These are phyloP conservation scores for Nylanderia fulva DNA, from an alignment of 1,140 invertebrate genomes.

Conservation along the genomic window DNA sequence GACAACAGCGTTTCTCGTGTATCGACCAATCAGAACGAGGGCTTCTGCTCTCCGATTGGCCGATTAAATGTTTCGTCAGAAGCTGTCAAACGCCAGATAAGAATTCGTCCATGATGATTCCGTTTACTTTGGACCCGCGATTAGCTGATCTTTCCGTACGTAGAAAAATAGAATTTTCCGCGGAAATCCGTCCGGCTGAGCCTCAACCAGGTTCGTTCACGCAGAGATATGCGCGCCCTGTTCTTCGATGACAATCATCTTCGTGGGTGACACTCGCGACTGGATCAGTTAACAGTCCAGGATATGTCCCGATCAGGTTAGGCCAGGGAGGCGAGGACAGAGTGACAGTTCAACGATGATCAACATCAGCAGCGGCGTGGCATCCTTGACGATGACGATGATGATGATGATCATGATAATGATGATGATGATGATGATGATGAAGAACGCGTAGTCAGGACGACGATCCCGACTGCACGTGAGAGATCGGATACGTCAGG, in stretches of 20 bases:
- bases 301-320: conserved; percentile 74
- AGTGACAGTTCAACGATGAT: not conserved
- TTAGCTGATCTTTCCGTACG: not conserved
- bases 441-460: conserved; percentile 54
- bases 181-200: not conserved
- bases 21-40: no score
- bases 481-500: not conserved
- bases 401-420: conserved; percentile 34
- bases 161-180: not conserved
- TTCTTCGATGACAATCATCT: conserved; percentile 79
- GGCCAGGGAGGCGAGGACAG: conserved; percentile 68
- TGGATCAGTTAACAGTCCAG: conserved; percentile 61
- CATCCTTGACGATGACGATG: not conserved
- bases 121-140: not conserved
- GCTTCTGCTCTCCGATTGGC: no score
- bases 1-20: no score
- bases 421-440: conserved; percentile 55
- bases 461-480: not conserved
- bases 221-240: conserved; percentile 17
- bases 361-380: not conserved
- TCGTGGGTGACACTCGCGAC: conserved; percentile 66
- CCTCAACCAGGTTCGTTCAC: conserved; percentile 12
- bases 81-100: no score
- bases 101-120: no score
- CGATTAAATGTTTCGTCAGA: no score